Conservation (phyloP, 2,113 vertebrate genomes). For the Thamnophis sirtalis region DNA sequence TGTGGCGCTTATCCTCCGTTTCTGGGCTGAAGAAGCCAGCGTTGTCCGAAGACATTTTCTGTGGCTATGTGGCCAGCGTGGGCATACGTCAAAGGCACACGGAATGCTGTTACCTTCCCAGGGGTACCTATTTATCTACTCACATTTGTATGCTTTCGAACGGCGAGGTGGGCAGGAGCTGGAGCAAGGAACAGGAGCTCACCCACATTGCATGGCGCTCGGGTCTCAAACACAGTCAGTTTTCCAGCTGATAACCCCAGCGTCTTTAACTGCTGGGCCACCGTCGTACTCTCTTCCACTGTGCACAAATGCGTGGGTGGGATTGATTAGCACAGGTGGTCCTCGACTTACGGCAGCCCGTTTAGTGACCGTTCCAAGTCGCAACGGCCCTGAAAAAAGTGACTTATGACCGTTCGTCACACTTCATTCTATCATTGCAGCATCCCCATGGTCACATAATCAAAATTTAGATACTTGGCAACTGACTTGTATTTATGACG, state of each 20-base stretch:
- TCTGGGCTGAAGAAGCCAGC: background rate
- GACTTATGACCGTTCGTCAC: too few relatives aligned
- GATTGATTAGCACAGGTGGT: background rate
- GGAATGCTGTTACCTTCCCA: background rate
- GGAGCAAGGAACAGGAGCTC: background rate
- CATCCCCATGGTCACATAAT: background rate
- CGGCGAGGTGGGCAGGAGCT: background rate
- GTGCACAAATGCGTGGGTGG: background rate
- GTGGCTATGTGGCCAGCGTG: background rate
- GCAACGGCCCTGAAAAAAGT: background rate
- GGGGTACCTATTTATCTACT: background rate
- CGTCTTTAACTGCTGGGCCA: too few relatives aligned
- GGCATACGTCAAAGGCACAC: background rate
- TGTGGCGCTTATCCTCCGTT: background rate
- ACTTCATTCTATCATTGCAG: too few relatives aligned
- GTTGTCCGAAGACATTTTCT: background rate
- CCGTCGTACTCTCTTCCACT: background rate
- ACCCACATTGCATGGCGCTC: background rate
- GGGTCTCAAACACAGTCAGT: background rate
- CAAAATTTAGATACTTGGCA: background rate
- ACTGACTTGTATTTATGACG: background rate
- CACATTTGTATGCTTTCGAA: background rate
- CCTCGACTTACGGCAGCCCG: background rate
- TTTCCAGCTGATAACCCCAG: background rate
- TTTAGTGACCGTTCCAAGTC: background rate